Conservation (phyloP, 37 sponge, comb jelly and placozoan genomes). For the Petrosia ficiformis region DNA sequence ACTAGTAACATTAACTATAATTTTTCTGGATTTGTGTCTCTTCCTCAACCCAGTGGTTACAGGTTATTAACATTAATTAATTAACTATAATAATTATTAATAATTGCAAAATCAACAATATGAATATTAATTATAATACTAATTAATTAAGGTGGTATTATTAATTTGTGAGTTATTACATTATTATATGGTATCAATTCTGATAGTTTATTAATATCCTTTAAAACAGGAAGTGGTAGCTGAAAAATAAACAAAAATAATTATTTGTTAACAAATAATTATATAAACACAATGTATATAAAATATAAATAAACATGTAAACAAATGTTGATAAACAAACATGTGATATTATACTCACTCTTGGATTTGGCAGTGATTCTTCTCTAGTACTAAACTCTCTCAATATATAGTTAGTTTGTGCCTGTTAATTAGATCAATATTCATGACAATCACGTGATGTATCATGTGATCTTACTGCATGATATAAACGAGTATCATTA, state of each 20-base stretch:
- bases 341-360: too few species aligned
- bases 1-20: too few species aligned
- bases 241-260: constrained; percentile 7
- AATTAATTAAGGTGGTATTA: constrained; percentile 11
- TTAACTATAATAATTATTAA: background rate
- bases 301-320: too few species aligned
- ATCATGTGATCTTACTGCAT: constrained; percentile 33
- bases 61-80: too few species aligned
- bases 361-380: constrained; percentile 29
- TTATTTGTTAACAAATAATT: too few species aligned
- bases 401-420: constrained; percentile 63
- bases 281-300: too few species aligned
- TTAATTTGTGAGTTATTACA: constrained; percentile 33
- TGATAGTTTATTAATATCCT: constrained; percentile 57
- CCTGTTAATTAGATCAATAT: constrained; percentile 29
- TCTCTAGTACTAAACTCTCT: constrained; percentile 78
- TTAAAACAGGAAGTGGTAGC: constrained; percentile 35
- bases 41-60: too few species aligned
- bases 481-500: constrained; percentile 87
- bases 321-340: too few species aligned
- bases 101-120: background rate
- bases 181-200: constrained; percentile 38
- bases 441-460: background rate
- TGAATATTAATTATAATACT: background rate
- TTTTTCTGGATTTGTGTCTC: too few species aligned